Percentiles rank a stretch among this genome's conserved stretches.
phyloP scores from a whole-genome alignment of 2,797 vertebrate species.

The Lacerta bilineata region DNA sequence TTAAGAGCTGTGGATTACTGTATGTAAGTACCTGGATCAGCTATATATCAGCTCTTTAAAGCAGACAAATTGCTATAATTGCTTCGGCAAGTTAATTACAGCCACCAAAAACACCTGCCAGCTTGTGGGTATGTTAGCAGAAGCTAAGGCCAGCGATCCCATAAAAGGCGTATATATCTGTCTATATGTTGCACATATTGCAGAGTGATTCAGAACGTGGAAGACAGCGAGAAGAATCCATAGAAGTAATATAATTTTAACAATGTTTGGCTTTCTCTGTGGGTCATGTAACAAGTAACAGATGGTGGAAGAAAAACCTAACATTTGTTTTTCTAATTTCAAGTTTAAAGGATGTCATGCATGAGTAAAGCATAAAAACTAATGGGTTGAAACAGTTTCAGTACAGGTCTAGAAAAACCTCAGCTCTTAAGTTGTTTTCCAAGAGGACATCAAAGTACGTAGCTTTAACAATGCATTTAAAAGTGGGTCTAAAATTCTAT shows the following conservation, averaged over 20 bases:
- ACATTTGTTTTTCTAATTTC: conserved; percentile 53
- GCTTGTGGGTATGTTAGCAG: conserved; percentile 21
- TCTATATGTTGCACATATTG: conserved; percentile 9
- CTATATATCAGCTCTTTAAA: neutral
- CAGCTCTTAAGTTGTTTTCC: conserved; percentile 8
- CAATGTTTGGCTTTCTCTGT: conserved; percentile 22
- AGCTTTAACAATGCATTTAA: neutral
- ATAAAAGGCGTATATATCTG: conserved; percentile 13
- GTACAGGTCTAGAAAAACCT: neutral
- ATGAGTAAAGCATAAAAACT: conserved; percentile 45
- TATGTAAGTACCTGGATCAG: neutral
- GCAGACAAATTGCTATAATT: conserved; percentile 31
- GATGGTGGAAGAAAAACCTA: conserved; percentile 18
- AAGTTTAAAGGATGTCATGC: conserved; percentile 20
- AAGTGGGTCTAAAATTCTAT: neutral
- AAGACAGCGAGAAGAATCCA: conserved; percentile 14
- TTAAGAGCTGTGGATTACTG: conserved; percentile 8
- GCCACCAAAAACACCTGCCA: neutral
- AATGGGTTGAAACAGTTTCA: conserved; percentile 12
- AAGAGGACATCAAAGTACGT: conserved; percentile 14
- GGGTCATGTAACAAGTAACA: conserved; percentile 43
- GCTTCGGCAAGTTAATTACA: conserved; percentile 44
- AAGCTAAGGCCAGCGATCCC: conserved; percentile 18
- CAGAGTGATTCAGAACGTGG: conserved; percentile 8
- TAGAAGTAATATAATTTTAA: conserved; percentile 44